Conservation (phyloP, 2,888 invertebrate species). For the Colletes collaris region DNA sequence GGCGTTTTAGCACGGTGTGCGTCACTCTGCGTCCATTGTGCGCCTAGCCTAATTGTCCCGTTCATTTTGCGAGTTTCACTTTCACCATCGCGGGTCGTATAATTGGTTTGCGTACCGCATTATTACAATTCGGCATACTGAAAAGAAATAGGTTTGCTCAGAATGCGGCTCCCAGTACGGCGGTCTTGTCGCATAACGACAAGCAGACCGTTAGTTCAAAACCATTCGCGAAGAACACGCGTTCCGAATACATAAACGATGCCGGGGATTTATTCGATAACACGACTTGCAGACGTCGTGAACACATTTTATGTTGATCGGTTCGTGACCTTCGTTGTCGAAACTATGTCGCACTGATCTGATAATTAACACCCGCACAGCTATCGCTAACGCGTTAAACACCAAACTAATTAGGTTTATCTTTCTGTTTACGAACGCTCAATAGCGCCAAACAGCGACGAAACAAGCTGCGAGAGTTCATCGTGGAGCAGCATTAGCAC, state of each 20-base stretch:
- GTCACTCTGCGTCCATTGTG: too few relatives aligned
- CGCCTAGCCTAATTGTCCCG: background rate
- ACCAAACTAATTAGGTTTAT: too few relatives aligned
- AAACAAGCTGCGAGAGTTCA: too few relatives aligned
- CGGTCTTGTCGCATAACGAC: constrained; percentile 21
- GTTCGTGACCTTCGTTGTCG: too few relatives aligned
- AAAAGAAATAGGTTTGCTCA: constrained; percentile 20
- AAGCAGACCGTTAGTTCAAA: constrained; percentile 57
- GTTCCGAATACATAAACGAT: constrained; percentile 59
- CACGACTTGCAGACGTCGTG: constrained; percentile 8
- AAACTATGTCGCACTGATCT: background rate
- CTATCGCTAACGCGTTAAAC: too few relatives aligned
- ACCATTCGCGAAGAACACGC: constrained; percentile 52
- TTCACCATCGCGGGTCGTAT: constrained; percentile 34
- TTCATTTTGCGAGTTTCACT: constrained; percentile 42
- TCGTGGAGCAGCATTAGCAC: too few relatives aligned
- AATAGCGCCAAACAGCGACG: too few relatives aligned
- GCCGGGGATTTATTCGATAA: constrained; percentile 47
- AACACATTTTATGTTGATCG: constrained; percentile 42
- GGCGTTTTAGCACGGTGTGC: too few relatives aligned
- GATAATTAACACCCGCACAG: background rate
- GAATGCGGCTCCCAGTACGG: constrained; percentile 29
- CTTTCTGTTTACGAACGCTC: too few relatives aligned
- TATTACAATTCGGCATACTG: constrained; percentile 10
- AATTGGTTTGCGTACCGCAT: constrained; percentile 35